These are phyloP conservation scores for Chirona hameri DNA, from an alignment of 2,888 invertebrate species.

Conservation along the genomic window DNA sequence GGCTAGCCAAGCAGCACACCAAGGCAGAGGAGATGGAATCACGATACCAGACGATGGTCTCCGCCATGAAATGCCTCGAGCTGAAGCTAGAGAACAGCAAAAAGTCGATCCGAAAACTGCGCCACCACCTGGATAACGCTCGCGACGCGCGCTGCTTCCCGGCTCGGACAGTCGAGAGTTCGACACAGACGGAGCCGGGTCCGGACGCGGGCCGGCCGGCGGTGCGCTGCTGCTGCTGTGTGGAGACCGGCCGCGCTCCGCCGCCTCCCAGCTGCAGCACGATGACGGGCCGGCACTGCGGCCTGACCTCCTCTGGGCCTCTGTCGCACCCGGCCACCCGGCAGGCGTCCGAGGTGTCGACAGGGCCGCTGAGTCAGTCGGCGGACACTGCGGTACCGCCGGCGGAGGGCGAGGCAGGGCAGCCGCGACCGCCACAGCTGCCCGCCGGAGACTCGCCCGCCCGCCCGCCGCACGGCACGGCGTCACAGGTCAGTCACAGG, in stretches of 20 bases:
- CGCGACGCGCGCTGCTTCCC: conserved; percentile 75
- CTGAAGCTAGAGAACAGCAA: conserved; percentile 82
- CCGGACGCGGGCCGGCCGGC: too few species aligned
- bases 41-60: conserved; percentile 83
- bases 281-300: conserved; percentile 56
- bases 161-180: conserved; percentile 2
- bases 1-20: conserved; percentile 54
- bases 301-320: conserved; percentile 57
- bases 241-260: too few species aligned
- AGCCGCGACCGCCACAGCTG: background rate
- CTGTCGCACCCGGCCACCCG: conserved; percentile 47
- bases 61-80: conserved; percentile 87
- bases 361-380: background rate
- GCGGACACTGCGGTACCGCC: too few species aligned
- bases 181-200: background rate
- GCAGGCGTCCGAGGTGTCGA: conserved; percentile 30
- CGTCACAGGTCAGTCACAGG: background rate
- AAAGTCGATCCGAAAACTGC: conserved; percentile 59
- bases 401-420: too few species aligned
- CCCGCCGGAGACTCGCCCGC: background rate
- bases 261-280: conserved; percentile 70
- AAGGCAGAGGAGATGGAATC: conserved; percentile 77
- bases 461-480: background rate
- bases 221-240: conserved; percentile 43
- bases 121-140: conserved; percentile 77